Evolutionary conservation across 2,797 vertebrate genomes (phyloP), one percentile per base, ranked within the genome.

Genomic region (Sylvia borin): DNA sequence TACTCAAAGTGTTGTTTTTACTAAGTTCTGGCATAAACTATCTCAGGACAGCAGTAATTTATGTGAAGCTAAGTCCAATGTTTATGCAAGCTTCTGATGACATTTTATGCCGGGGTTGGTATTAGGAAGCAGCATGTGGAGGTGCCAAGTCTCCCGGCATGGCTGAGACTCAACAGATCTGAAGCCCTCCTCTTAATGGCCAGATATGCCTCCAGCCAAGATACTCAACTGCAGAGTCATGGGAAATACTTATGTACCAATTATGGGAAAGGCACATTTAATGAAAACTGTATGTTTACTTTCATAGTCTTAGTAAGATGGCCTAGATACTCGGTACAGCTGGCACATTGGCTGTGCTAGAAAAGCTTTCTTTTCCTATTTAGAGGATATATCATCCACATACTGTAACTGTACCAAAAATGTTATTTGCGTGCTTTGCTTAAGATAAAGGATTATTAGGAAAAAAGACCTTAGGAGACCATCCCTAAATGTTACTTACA

Each of bases 71-170:
- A 98, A 98, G 97, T 98, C 97, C 97, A 98, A 97, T 98, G 97
- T 98, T 98, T 98, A 98, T 97, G 97, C 97, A 98, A 97, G 98
- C 98, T 98, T 98, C 98, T 98, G 98, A 98, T 98, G 98, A 98
- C 98, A 98, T 98, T 98, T 98, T 97, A 95, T 97, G 95, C 97
- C 24, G 93, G 95, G 97, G 96, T 94, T 98, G 97, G 97, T 98
- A 98, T 98, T 97, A 98, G 97, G 96, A 98, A 98, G 98, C 97
- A 97, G 97, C 62, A 77, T 96, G 96, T 96, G 92, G 96, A 98
- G 94, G 97, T 97, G 98, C 98, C 98, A 98, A 98, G 96, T 96
- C 97, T 97, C 97, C 96, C 94, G 20, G 96, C 97, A 97, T 72
- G 96, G 94, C 97, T 98, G 97, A 95, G 97, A 97, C 97, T 97